Percentiles rank a stretch among this genome's conserved stretches.
Conservation (phyloP, 2,888 invertebrate species). For the Limnephilus auricula region DNA sequence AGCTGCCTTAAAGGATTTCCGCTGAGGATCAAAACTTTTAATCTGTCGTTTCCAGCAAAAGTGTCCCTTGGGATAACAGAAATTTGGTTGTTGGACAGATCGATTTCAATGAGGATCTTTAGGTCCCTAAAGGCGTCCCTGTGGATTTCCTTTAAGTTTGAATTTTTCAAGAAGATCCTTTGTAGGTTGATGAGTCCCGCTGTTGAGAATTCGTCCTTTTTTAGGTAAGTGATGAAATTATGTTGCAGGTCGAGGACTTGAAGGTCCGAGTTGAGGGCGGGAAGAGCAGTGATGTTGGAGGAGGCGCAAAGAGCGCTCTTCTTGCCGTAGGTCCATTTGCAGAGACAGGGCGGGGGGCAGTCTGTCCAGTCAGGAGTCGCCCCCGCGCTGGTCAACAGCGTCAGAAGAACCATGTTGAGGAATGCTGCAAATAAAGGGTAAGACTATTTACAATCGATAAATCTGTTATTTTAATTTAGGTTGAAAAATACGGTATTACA, state of each 20-base stretch:
- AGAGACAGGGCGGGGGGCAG: slow-evolving; percentile 90
- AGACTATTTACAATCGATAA: neutral
- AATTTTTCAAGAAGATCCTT: slow-evolving; percentile 86
- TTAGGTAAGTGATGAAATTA: slow-evolving; percentile 85
- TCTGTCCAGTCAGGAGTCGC: slow-evolving; percentile 90
- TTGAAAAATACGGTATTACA: neutral
- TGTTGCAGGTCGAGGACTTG: slow-evolving; percentile 91
- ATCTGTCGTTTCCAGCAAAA: slow-evolving; percentile 88
- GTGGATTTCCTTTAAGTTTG: slow-evolving; percentile 85
- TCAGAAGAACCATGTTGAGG: slow-evolving; percentile 64
- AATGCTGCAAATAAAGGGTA: slow-evolving; percentile 56
- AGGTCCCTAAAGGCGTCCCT: slow-evolving; percentile 90
- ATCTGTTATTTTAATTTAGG: neutral
- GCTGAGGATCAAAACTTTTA: slow-evolving; percentile 86
- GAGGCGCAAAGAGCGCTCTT: slow-evolving; percentile 92
- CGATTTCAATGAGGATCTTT: slow-evolving; percentile 90
- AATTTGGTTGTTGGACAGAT: slow-evolving; percentile 89
- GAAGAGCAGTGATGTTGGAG: slow-evolving; percentile 88
- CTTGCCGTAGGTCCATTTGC: slow-evolving; percentile 95
- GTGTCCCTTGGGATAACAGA: slow-evolving; percentile 86
- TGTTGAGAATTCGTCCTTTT: slow-evolving; percentile 87
- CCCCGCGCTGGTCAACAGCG: slow-evolving; percentile 70
- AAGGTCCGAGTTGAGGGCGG: slow-evolving; percentile 79
- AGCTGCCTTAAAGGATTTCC: slow-evolving; percentile 88
- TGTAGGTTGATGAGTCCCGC: slow-evolving; percentile 90